phyloP scores from a whole-genome alignment of 2,113 vertebrate species.

The Poeciliopsis occidentalis region DNA sequence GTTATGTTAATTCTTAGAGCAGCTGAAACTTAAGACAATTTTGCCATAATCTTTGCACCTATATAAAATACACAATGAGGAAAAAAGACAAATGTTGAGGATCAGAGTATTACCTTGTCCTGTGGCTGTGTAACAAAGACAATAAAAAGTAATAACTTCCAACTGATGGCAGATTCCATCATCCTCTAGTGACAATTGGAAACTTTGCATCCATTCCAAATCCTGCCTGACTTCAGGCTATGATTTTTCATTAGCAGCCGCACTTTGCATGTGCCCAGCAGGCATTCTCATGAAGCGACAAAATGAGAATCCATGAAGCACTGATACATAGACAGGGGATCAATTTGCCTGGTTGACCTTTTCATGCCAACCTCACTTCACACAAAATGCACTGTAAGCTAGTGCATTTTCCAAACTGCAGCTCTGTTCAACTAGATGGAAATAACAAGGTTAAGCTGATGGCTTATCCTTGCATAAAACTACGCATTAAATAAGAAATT shows the following conservation, averaged over 20 bases:
- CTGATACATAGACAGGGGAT: neutral
- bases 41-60: neutral
- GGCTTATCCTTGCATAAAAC: conserved; percentile 11
- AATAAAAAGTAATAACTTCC: conserved; percentile 19
- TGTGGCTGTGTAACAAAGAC: conserved; percentile 10
- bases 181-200: conserved; percentile 2
- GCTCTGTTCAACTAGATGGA: conserved; percentile 4
- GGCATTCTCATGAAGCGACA: conserved; percentile 3
- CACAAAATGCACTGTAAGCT: neutral
- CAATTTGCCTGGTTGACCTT: neutral
- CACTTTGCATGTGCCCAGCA: conserved; percentile 10
- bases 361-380: neutral
- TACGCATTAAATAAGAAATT: neutral
- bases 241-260: conserved; percentile 3
- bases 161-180: conserved; percentile 8
- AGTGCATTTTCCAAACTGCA: neutral
- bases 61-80: neutral
- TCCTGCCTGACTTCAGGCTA: conserved; percentile 11
- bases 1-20: neutral
- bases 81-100: neutral
- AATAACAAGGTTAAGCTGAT: conserved; percentile 6
- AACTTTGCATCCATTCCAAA: conserved; percentile 17
- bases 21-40: neutral
- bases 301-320: conserved; percentile 6
- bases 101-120: conserved; percentile 2